Evolutionary conservation across 2,113 vertebrate species (phyloP), one percentile per base, ranked within the genome.

Genomic region (Xiphophorus maculatus): DNA sequence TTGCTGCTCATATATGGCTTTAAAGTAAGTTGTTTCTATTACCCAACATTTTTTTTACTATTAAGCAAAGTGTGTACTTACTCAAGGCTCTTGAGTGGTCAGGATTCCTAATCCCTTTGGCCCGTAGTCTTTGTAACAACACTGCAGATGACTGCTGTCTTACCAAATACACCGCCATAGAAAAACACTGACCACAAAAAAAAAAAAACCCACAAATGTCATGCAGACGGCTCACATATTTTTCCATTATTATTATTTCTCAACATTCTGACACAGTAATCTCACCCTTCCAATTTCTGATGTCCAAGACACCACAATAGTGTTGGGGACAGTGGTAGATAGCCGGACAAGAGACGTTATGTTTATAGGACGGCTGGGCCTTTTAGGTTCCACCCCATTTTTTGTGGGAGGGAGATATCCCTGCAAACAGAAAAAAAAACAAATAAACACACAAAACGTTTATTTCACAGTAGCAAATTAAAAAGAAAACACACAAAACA

Each of bases 391-490:
- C 65, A 99, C 98, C 88, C 98, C 98, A 70, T 99, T 99, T 96
- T 99, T 99, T 95, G 97, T 99, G 89, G 98, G 98, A 90, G 98
- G 98, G 95, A 99, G 98, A 84, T 99, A 99, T 76, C 98, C 98
- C 98, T 99, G 68, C 35, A 71, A 65, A 58, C 5, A 66, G 79
- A 33, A 77, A 15, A 10, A 42, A 13, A 77, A 15, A 9, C 73
- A 14, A 10, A 14, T 2, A 42, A 77, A 15, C 5, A 14, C 8
- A 72, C 14, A 12, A 35, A 35, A 54, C 10, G 10, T 15, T 33
- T 22, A 6, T 69, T 25, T 58, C 19, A n/a, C 51, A 30, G 1
- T 5, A 29, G 63, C n/a, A 42, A 60, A 60, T 7, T 27, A 71
- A 77, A 63, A 33, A 29, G 27, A 13, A 27, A 67, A 74, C 37